phyloP scores from a whole-genome alignment of 1,140 invertebrate species.

The Acromyrmex echinatior region DNA sequence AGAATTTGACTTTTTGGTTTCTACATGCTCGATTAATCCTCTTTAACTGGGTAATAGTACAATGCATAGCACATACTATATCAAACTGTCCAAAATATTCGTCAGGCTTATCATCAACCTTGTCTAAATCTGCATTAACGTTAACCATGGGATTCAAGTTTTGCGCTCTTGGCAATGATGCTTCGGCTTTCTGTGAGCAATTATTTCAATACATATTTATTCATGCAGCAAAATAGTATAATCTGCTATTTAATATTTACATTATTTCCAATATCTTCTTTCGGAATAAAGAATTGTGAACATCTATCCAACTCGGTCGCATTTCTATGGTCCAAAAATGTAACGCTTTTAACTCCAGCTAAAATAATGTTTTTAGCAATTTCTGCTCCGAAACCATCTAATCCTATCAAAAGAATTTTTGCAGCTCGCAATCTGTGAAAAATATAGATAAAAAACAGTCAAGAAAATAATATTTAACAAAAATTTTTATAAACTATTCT shows the following conservation, averaged over 20 bases:
- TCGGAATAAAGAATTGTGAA: conserved; percentile 93
- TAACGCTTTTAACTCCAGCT: conserved; percentile 96
- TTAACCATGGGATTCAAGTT: conserved; percentile 97
- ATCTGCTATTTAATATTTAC: conserved; percentile 83
- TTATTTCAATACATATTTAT: conserved; percentile 27
- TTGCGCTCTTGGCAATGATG: conserved; percentile 92
- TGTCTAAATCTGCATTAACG: conserved; percentile 90
- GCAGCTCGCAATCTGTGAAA: conserved; percentile 92
- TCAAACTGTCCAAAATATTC: conserved; percentile 94
- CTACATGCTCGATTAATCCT: conserved; percentile 94
- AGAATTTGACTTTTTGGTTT: conserved; percentile 93
- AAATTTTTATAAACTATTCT: neutral
- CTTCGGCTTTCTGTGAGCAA: conserved; percentile 92
- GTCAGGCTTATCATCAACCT: conserved; percentile 89
- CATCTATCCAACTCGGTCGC: conserved; percentile 92
- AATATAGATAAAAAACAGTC: neutral
- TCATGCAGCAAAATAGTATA: neutral
- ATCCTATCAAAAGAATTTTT: conserved; percentile 94
- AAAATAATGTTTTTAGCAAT: conserved; percentile 98
- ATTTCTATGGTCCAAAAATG: conserved; percentile 93
- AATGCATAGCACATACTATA: conserved; percentile 94
- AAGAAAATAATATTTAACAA: conserved; percentile 13
- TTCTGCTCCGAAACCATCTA: conserved; percentile 97
- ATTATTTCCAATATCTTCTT: conserved; percentile 90
- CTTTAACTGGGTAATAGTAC: conserved; percentile 90